These are phyloP conservation scores for Pammene fasciana DNA, from an alignment of 2,888 invertebrate species.

Conservation along the genomic window DNA sequence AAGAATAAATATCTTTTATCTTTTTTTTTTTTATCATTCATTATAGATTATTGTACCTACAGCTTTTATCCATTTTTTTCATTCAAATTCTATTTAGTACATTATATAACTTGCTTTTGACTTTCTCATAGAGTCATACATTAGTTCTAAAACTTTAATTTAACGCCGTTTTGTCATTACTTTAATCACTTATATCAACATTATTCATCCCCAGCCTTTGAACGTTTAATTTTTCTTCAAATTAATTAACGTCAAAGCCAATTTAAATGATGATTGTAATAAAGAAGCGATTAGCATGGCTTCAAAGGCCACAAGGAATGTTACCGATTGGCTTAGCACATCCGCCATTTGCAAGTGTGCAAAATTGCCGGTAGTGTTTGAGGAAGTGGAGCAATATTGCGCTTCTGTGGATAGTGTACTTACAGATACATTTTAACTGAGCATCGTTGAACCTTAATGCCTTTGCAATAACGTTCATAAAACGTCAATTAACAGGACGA, in stretches of 20 bases:
- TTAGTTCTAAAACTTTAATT: too few relatives aligned
- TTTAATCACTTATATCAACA: too few relatives aligned
- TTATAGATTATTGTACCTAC: too few relatives aligned
- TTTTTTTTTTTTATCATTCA: too few relatives aligned
- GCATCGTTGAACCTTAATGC: background rate
- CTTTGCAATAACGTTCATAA: background rate
- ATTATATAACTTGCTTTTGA: too few relatives aligned
- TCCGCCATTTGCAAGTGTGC: constrained; percentile 38
- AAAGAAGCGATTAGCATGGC: constrained; percentile 14
- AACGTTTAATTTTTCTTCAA: too few relatives aligned
- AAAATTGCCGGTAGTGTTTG: constrained; percentile 51
- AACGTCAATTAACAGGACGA: background rate
- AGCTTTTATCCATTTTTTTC: too few relatives aligned
- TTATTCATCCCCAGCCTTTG: too few relatives aligned
- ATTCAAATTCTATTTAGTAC: too few relatives aligned
- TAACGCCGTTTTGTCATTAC: too few relatives aligned
- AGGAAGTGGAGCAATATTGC: constrained; percentile 64
- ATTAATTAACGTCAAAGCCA: constrained; percentile 8
- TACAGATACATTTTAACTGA: background rate
- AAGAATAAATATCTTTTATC: too few relatives aligned
- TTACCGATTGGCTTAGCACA: constrained; percentile 33
- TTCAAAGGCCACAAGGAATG: constrained; percentile 11
- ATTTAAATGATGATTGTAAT: constrained; percentile 10
- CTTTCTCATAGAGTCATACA: too few relatives aligned
- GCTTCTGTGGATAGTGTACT: constrained; percentile 38